Conservation (phyloP, 2,113 vertebrate genomes). For the Nothobranchius furzeri region DNA sequence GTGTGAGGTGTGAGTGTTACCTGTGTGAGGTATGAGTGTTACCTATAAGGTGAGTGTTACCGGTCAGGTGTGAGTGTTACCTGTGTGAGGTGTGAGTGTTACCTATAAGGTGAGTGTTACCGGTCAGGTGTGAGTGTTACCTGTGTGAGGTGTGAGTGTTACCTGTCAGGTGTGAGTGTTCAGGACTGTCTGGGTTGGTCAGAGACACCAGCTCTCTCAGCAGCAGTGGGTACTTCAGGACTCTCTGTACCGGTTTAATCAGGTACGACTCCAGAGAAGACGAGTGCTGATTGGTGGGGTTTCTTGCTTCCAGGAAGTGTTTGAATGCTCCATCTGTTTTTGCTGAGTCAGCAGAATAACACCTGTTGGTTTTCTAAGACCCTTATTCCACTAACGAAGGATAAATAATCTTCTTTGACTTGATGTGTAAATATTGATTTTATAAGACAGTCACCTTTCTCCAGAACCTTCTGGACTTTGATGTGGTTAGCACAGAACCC, state of each 20-base stretch:
- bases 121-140: background rate
- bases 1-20: conserved; percentile 1
- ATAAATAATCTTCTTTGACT: too few relatives aligned
- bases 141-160: background rate
- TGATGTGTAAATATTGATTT: too few relatives aligned
- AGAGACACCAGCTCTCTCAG: conserved; percentile 90
- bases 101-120: conserved; percentile 1
- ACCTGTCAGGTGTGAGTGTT: conserved; percentile 93
- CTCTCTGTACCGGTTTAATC: conserved; percentile 96
- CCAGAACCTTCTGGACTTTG: conserved; percentile 96
- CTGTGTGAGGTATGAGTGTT: background rate
- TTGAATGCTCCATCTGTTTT: conserved; percentile 92
- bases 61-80: background rate
- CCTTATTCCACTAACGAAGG: too few relatives aligned
- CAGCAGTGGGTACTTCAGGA: conserved; percentile 94
- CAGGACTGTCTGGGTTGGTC: conserved; percentile 87
- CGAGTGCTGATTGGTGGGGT: conserved; percentile 94
- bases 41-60: background rate
- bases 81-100: background rate
- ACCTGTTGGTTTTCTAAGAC: background rate
- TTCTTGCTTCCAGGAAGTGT: conserved; percentile 89
- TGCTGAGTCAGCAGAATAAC: conserved; percentile 67
- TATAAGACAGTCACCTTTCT: conserved; percentile 81
- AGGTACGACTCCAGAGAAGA: conserved; percentile 94
- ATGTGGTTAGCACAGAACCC: conserved; percentile 96